A percentile compares a stretch with the other conserved stretches of the same genome.
These are phyloP conservation scores for Neotoxoptera formosana DNA, from an alignment of 1,140 invertebrate genomes.

Conservation along the genomic window DNA sequence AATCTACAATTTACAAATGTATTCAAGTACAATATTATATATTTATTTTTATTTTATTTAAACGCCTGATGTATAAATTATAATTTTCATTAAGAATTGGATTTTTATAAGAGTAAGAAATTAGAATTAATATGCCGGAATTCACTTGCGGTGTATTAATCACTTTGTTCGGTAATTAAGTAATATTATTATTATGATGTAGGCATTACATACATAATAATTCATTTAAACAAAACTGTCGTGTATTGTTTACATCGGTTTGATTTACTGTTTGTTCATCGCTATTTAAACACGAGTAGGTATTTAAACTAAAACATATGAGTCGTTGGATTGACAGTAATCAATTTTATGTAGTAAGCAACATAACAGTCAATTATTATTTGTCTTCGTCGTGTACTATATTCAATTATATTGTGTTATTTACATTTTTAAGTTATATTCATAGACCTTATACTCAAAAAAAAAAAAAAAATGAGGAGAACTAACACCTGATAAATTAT, in stretches of 20 bases:
- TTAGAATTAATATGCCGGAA: background rate
- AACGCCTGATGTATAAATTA: too few species aligned
- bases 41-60: too few species aligned
- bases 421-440: background rate
- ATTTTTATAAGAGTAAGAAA: too few species aligned
- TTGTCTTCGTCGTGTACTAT: background rate
- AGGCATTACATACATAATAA: background rate
- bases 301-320: background rate
- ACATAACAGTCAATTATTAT: background rate
- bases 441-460: too few species aligned
- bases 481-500: too few species aligned
- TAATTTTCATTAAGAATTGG: background rate
- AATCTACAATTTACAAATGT: too few species aligned
- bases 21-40: too few species aligned
- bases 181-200: too few species aligned
- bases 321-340: background rate
- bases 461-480: too few species aligned
- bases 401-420: background rate
- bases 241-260: too few species aligned
- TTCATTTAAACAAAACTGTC: background rate
- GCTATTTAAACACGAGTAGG: background rate
- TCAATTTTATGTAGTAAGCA: background rate
- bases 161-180: background rate
- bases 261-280: background rate
- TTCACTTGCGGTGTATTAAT: background rate